Evolutionary conservation across 2,113 vertebrate species (phyloP).

Genomic region (Heptranchias perlo): DNA sequence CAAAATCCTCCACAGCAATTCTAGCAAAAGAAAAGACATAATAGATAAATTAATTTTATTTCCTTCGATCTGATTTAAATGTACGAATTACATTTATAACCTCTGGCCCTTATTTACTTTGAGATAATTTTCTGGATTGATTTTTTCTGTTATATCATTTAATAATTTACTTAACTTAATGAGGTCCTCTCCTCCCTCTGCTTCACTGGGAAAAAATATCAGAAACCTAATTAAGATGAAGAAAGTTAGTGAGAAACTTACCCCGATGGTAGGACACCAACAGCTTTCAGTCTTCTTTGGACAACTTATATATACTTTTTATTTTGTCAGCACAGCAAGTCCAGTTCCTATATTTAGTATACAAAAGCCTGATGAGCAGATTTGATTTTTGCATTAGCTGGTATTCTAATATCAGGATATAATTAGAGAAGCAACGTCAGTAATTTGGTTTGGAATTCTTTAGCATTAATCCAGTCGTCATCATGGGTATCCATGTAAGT

Average conservation of each 20-base stretch:
- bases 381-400: constrained; percentile 11
- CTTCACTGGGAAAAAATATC: background rate
- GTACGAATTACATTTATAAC: background rate
- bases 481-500: background rate
- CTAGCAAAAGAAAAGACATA: background rate
- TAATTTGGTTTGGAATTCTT: background rate
- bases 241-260: background rate
- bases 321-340: background rate
- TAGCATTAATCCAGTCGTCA: background rate
- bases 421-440: constrained; percentile 31
- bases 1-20: background rate
- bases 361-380: background rate
- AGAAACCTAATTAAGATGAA: background rate
- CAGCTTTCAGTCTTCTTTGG: background rate
- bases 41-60: background rate
- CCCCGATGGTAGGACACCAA: constrained; percentile 23
- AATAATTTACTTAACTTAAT: background rate
- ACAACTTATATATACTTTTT: constrained; percentile 9
- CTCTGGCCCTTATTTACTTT: background rate
- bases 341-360: background rate
- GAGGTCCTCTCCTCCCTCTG: background rate
- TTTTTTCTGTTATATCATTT: background rate
- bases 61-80: background rate
- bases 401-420: constrained; percentile 15
- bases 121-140: background rate